These are phyloP conservation scores for Sinocyclocheilus anophthalmus DNA, from an alignment of 2,113 vertebrate genomes.

Conservation along the genomic window DNA sequence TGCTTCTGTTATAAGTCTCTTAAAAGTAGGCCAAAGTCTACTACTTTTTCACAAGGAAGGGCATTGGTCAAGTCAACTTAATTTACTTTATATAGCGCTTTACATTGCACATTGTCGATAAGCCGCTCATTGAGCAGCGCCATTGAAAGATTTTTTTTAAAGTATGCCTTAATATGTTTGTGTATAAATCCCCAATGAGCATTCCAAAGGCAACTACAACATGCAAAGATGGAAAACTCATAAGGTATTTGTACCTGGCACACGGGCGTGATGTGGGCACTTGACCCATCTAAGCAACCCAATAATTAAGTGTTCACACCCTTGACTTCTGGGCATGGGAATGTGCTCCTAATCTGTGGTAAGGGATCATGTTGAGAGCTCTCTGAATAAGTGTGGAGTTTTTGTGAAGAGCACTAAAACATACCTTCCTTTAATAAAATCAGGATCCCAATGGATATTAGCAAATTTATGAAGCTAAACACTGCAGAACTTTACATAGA, in stretches of 20 bases:
- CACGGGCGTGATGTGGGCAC: not conserved
- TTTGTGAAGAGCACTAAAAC: not conserved
- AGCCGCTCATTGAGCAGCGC: not conserved
- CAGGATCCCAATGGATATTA: not conserved
- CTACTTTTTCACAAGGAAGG: not conserved
- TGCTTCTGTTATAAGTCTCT: not conserved
- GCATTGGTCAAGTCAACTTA: not conserved
- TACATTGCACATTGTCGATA: not conserved
- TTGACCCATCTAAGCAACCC: not conserved
- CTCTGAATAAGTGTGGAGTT: not conserved
- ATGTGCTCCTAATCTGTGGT: not conserved
- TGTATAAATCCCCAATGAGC: not conserved
- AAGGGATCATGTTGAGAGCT: not conserved
- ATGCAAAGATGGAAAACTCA: not conserved
- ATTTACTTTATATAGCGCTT: not conserved
- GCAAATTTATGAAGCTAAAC: slow-evolving; percentile 3
- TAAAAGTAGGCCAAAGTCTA: not conserved
- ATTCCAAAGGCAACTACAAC: not conserved
- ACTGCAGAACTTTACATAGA: not conserved
- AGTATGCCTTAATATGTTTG: not conserved
- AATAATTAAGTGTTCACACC: not conserved
- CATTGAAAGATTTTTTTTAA: not conserved
- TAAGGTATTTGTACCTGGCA: not conserved
- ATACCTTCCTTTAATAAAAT: not conserved
- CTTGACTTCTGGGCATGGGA: not conserved